These are phyloP conservation scores for Liasis olivaceus DNA, from an alignment of 2,797 vertebrate species.

Conservation along the genomic window DNA sequence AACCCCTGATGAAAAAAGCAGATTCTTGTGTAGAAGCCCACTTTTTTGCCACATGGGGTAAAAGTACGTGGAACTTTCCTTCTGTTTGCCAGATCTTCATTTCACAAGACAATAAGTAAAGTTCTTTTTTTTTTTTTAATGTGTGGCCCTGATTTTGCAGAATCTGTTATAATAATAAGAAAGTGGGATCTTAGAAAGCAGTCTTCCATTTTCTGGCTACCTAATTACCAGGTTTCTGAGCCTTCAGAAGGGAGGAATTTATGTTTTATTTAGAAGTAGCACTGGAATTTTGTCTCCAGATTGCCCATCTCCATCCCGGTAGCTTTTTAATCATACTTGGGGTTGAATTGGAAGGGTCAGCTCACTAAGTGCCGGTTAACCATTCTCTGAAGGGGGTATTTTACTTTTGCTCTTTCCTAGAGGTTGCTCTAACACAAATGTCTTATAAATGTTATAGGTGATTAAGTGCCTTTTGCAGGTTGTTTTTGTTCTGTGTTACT, in stretches of 20 bases:
- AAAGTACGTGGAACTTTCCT: background rate
- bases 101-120: background rate
- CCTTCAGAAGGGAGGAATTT: background rate
- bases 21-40: background rate
- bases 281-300: background rate
- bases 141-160: background rate
- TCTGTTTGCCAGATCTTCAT: background rate
- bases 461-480: conserved; percentile 27
- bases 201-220: background rate
- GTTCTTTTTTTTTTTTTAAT: background rate
- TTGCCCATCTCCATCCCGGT: no score
- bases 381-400: background rate
- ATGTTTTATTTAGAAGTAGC: background rate
- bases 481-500: background rate
- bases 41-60: background rate
- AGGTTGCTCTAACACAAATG: background rate
- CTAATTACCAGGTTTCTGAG: background rate
- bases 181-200: background rate
- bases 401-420: background rate
- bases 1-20: background rate
- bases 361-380: background rate
- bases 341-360: background rate
- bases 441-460: background rate
- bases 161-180: background rate
- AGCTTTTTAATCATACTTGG: background rate